These are phyloP conservation scores for Pagrus major DNA, from an alignment of 2,113 vertebrate genomes.

Conservation along the genomic window DNA sequence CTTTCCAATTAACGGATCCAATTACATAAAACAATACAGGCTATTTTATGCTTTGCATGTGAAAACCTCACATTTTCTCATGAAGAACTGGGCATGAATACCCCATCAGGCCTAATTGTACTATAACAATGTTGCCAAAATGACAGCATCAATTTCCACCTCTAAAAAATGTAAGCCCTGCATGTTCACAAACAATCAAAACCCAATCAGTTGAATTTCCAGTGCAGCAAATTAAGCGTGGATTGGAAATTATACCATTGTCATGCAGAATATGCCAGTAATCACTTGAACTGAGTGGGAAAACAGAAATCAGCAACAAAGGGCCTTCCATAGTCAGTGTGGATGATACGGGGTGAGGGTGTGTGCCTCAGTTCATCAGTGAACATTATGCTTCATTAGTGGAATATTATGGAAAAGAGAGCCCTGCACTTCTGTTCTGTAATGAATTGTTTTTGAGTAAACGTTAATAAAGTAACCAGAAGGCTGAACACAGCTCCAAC, in stretches of 20 bases:
- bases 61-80: conserved; percentile 2
- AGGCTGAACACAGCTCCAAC: neutral
- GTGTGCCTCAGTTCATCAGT: conserved; percentile 19
- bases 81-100: conserved; percentile 45
- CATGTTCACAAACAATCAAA: conserved; percentile 67
- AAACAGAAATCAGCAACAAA: conserved; percentile 47
- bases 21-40: conserved; percentile 10
- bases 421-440: neutral
- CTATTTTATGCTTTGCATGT: conserved; percentile 1
- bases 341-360: conserved; percentile 36
- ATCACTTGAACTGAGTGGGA: conserved; percentile 54
- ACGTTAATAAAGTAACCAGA: conserved; percentile 17
- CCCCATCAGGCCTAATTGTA: conserved; percentile 58
- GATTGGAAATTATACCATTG: conserved; percentile 56
- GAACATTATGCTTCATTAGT: conserved; percentile 28
- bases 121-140: conserved; percentile 50
- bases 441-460: conserved; percentile 11
- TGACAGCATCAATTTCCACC: conserved; percentile 54
- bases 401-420: conserved; percentile 10
- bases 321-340: conserved; percentile 22
- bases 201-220: conserved; percentile 64
- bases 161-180: conserved; percentile 24
- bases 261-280: conserved; percentile 47
- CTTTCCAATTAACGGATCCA: conserved; percentile 21
- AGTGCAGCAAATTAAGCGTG: conserved; percentile 47